A percentile compares a stretch with the other conserved stretches of the same genome.
Evolutionary conservation across 2,888 invertebrate genomes (phyloP).

Genomic region (Sphaerophoria taeniata): DNA sequence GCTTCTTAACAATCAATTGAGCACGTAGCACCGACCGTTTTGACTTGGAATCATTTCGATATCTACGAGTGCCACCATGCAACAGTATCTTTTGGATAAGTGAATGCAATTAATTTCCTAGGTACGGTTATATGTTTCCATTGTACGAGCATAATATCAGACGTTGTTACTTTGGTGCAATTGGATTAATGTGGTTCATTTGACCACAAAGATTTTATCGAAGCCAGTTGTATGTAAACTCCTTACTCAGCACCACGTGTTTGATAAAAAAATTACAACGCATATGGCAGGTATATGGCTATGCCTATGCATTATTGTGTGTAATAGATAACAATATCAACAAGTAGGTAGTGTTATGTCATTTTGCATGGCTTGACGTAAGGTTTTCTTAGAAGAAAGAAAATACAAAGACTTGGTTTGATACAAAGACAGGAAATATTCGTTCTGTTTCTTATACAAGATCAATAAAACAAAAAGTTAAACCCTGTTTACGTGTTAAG

Average conservation of each 20-base stretch:
- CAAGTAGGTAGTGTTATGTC: slow-evolving; percentile 10
- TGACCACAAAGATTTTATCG: slow-evolving; percentile 44
- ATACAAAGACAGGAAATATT: too few species aligned
- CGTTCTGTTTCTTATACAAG: too few species aligned
- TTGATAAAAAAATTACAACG: not conserved
- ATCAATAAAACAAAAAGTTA: too few species aligned
- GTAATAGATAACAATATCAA: slow-evolving; percentile 21
- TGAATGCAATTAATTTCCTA: slow-evolving; percentile 50
- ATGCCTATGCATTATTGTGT: slow-evolving; percentile 10
- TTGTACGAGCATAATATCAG: slow-evolving; percentile 25
- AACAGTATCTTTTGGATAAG: slow-evolving; percentile 20
- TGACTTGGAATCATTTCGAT: not conserved
- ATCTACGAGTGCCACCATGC: not conserved
- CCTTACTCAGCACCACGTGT: not conserved
- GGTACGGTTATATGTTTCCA: slow-evolving; percentile 40
- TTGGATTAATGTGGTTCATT: slow-evolving; percentile 54
- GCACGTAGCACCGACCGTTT: slow-evolving; percentile 3
- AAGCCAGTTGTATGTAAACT: slow-evolving; percentile 1
- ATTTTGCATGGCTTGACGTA: not conserved
- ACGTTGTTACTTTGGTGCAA: slow-evolving; percentile 40
- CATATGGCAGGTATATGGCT: slow-evolving; percentile 1
- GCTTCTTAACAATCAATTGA: slow-evolving; percentile 13
- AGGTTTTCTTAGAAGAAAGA: not conserved
- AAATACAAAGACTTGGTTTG: not conserved
- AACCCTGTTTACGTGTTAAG: too few species aligned